Conservation (phyloP, 2,797 vertebrate species). For the Brachyalestes nurse region DNA sequence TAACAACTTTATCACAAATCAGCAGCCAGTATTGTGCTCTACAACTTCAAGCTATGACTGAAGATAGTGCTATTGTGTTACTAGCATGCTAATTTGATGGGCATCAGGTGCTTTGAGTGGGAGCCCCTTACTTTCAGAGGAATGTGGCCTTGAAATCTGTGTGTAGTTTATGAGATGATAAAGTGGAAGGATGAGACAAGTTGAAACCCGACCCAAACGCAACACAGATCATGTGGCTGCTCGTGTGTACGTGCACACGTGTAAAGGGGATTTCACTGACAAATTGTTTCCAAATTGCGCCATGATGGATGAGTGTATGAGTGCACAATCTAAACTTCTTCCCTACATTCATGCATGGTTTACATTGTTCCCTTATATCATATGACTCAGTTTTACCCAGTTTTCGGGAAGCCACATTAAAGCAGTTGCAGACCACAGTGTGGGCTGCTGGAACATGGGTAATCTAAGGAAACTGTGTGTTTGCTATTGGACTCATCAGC, state of each 20-base stretch:
- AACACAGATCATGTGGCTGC: not conserved
- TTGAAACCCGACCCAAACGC: constrained; percentile 4
- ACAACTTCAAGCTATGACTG: not conserved
- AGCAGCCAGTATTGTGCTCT: too few species aligned
- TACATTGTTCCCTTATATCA: constrained; percentile 32
- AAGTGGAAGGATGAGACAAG: constrained; percentile 8
- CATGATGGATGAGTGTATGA: not conserved
- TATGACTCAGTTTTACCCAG: constrained; percentile 30
- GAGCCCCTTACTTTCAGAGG: not conserved
- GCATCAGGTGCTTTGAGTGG: not conserved
- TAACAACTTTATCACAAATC: too few species aligned
- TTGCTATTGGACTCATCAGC: constrained; percentile 11
- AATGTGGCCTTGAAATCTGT: constrained; percentile 2
- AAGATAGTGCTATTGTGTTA: not conserved
- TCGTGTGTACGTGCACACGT: not conserved
- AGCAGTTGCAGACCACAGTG: constrained; percentile 5
- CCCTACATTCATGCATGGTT: constrained; percentile 19
- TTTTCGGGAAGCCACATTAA: constrained; percentile 21
- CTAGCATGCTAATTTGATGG: not conserved
- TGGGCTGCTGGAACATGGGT: constrained; percentile 24
- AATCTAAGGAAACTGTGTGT: constrained; percentile 26
- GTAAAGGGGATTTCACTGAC: constrained; percentile 18
- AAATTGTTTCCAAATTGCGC: constrained; percentile 35
- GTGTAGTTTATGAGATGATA: not conserved
- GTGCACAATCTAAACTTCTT: not conserved